A percentile compares a stretch with the other conserved stretches of the same genome.
Conservation (phyloP, 2,113 vertebrate species). For the Silurus glanis region DNA sequence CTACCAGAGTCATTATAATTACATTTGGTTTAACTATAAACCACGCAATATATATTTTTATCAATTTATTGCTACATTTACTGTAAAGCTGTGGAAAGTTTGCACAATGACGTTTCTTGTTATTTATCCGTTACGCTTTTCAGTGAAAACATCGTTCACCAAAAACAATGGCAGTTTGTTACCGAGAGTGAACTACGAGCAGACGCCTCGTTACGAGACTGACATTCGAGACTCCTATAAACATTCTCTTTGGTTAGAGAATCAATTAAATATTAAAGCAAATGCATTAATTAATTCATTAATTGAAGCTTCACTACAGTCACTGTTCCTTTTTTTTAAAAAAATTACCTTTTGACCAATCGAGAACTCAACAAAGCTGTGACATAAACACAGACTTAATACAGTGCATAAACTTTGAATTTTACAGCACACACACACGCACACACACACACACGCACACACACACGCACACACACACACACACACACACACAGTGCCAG, state of each 20-base stretch:
- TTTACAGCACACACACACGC: not conserved
- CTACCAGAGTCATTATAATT: not conserved
- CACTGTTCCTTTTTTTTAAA: not conserved
- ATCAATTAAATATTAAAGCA: not conserved
- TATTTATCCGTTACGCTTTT: not conserved
- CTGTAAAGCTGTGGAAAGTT: not conserved
- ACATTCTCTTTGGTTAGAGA: not conserved
- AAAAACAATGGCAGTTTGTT: not conserved
- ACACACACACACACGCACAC: too few species aligned
- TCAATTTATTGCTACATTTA: not conserved
- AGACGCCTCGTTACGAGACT: not conserved
- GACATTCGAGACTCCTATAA: not conserved
- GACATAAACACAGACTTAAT: not conserved
- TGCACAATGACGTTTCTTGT: not conserved
- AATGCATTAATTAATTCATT: not conserved
- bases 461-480: constrained; percentile 5
- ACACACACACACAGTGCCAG: not conserved
- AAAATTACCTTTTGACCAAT: not conserved
- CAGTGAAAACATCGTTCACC: not conserved
- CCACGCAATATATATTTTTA: not conserved
- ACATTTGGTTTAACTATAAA: not conserved
- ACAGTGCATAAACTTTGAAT: not conserved
- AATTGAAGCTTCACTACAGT: not conserved
- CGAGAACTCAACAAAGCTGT: not conserved
- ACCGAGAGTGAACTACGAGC: not conserved